A percentile compares a stretch with the other conserved stretches of the same genome.
Conservation (phyloP, 2,113 vertebrate genomes). For the Corynorhinus townsendii region DNA sequence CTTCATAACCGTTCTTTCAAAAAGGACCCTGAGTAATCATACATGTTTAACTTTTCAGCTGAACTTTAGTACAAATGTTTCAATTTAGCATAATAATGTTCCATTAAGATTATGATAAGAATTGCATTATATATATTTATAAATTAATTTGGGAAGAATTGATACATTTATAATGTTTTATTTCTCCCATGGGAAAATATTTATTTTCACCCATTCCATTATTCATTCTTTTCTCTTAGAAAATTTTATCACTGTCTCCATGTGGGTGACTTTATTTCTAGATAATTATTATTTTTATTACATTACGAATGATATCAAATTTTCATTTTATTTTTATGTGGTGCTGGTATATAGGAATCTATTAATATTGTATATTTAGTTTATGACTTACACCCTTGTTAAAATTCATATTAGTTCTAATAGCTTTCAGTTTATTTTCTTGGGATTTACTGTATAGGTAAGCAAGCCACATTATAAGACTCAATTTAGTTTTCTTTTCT, state of each 20-base stretch:
- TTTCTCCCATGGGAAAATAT: not conserved
- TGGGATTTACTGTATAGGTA: not conserved
- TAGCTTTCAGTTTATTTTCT: not conserved
- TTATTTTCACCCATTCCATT: not conserved
- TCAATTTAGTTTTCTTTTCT: not conserved
- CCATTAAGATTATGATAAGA: not conserved
- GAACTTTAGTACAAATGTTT: not conserved
- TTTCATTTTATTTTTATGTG: slow-evolving; percentile 6
- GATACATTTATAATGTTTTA: not conserved
- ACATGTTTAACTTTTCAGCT: not conserved
- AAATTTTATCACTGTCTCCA: not conserved
- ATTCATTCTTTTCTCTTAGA: not conserved
- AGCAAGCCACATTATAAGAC: not conserved
- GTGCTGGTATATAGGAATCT: not conserved
- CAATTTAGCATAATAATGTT: not conserved
- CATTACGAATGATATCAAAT: not conserved
- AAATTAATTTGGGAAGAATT: not conserved
- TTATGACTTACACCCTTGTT: not conserved
- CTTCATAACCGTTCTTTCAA: not conserved
- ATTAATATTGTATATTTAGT: slow-evolving; percentile 20
- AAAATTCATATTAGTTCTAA: slow-evolving; percentile 39
- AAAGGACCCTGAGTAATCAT: not conserved
- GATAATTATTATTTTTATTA: slow-evolving; percentile 34
- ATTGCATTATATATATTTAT: not conserved
- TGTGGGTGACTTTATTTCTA: slow-evolving; percentile 29